A percentile compares a stretch with the other conserved stretches of the same genome.
phyloP scores from a whole-genome alignment of 2,113 vertebrate genomes.

The Tor tambroides region DNA sequence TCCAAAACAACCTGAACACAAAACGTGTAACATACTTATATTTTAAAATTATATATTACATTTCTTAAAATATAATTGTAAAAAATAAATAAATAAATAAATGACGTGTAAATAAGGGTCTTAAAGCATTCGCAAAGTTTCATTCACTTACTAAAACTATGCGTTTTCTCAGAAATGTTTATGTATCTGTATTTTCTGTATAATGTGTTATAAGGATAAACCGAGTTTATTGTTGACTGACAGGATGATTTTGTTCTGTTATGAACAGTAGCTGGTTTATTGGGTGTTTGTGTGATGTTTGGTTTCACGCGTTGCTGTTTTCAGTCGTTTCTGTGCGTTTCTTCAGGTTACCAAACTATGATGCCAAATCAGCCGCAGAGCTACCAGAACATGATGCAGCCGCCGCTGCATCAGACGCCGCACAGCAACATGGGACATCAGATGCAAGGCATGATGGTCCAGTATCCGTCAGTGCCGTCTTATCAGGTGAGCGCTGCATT shows the following conservation, averaged over 20 bases:
- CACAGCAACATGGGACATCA: constrained; percentile 74
- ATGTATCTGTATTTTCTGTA: too few relatives aligned
- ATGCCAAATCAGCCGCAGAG: constrained; percentile 86
- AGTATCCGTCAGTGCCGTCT: constrained; percentile 85
- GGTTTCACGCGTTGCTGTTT: background rate
- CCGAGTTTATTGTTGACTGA: background rate
- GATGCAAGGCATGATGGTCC: constrained; percentile 80
- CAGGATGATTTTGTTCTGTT: background rate
- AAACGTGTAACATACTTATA: too few relatives aligned
- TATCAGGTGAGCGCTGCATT: constrained; percentile 79
- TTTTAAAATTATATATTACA: too few relatives aligned
- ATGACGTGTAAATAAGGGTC: too few relatives aligned
- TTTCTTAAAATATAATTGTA: too few relatives aligned
- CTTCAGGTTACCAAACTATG: constrained; percentile 85
- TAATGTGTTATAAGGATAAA: too few relatives aligned
- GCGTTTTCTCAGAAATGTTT: too few relatives aligned
- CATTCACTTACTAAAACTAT: too few relatives aligned
- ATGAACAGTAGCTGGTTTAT: background rate
- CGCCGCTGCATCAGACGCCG: constrained; percentile 65
- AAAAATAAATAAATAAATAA: too few relatives aligned
- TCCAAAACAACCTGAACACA: too few relatives aligned
- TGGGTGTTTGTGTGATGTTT: background rate
- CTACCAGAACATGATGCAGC: constrained; percentile 86
- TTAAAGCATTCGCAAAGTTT: too few relatives aligned
- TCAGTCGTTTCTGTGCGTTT: background rate